Percentiles rank a stretch among this genome's conserved stretches.
Evolutionary conservation across 2,888 invertebrate genomes (phyloP).

Genomic region (Formica aserva): DNA sequence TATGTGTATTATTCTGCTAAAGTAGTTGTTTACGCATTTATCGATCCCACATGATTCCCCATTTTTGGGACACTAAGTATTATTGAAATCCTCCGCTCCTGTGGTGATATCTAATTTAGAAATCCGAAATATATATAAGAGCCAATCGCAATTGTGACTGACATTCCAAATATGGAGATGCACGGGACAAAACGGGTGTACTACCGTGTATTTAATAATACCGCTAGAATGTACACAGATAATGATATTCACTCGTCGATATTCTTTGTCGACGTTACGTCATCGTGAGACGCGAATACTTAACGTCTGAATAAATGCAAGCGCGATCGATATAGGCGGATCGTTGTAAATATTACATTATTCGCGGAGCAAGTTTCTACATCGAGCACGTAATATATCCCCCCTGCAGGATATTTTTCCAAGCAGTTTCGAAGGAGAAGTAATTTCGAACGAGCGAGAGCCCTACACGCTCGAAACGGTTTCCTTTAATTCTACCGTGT

Average conservation of each 20-base stretch:
- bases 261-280: slow-evolving; percentile 35
- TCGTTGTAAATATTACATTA: slow-evolving; percentile 52
- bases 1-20: background rate
- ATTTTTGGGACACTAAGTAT: slow-evolving; percentile 27
- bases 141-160: background rate
- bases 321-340: slow-evolving; percentile 53
- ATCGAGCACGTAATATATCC: slow-evolving; percentile 17
- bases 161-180: slow-evolving; percentile 16
- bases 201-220: slow-evolving; percentile 25
- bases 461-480: background rate
- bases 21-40: slow-evolving; percentile 8
- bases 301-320: slow-evolving; percentile 47
- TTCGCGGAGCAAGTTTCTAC: slow-evolving; percentile 31
- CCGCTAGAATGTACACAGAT: slow-evolving; percentile 1
- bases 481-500: background rate
- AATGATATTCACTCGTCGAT: slow-evolving; percentile 43
- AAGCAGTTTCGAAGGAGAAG: background rate
- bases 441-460: slow-evolving; percentile 16
- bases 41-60: slow-evolving; percentile 22
- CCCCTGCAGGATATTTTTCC: background rate
- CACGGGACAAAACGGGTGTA: background rate
- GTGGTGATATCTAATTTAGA: background rate
- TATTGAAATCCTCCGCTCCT: background rate
- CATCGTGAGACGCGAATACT: slow-evolving; percentile 31
- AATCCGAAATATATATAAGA: slow-evolving; percentile 8